Conservation (phyloP, 2,113 vertebrate genomes). For the Peromyscus californicus region DNA sequence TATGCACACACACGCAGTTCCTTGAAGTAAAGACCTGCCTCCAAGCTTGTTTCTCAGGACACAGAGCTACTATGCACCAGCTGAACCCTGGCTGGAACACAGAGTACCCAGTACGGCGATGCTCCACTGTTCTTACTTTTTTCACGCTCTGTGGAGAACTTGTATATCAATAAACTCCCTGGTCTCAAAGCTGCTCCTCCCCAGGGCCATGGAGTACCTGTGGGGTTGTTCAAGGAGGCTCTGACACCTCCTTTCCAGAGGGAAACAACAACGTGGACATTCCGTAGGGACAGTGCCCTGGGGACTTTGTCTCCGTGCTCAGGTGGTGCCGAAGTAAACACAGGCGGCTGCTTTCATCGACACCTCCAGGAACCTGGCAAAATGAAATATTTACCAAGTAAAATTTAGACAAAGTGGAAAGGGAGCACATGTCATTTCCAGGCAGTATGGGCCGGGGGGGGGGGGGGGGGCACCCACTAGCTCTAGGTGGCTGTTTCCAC, state of each 20-base stretch:
- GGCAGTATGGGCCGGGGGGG: background rate
- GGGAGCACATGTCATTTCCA: background rate
- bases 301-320: background rate
- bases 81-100: no score
- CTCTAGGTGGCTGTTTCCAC: background rate
- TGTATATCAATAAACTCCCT: background rate
- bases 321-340: constrained; percentile 21
- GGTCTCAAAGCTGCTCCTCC: background rate
- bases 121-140: background rate
- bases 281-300: background rate
- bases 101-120: background rate
- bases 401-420: background rate
- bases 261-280: background rate
- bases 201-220: background rate
- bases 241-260: background rate
- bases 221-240: background rate
- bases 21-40: background rate
- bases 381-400: constrained; percentile 56
- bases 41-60: background rate
- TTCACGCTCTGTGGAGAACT: background rate
- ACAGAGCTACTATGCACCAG: background rate
- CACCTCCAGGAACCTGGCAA: background rate
- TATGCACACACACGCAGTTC: background rate
- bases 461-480: background rate
- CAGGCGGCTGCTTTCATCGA: constrained; percentile 6